phyloP scores from a whole-genome alignment of 2,797 vertebrate genomes.

The Eulemur coronatus region DNA sequence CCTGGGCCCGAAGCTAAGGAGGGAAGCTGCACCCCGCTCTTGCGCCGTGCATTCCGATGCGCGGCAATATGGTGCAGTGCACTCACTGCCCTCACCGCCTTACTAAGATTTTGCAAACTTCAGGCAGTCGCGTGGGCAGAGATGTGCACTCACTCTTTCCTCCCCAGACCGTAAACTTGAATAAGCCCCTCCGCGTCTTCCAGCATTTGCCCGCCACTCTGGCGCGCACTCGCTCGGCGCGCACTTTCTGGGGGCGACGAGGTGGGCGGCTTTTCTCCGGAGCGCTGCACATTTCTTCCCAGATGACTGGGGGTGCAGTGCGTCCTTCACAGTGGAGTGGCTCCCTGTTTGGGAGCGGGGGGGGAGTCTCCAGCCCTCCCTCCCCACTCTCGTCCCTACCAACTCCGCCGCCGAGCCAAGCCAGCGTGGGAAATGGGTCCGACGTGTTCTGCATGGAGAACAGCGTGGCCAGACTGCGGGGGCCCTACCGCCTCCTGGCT shows the following conservation, averaged over 20 bases:
- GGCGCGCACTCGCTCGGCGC: neutral
- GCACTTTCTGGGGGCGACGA: neutral
- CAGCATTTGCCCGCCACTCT: neutral
- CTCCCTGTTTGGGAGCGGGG: slow-evolving; percentile 75
- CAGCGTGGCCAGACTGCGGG: slow-evolving; percentile 8
- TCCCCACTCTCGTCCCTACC: slow-evolving; percentile 37
- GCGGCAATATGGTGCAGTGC: slow-evolving; percentile 72
- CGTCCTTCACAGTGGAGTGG: slow-evolving; percentile 86
- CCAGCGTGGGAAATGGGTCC: slow-evolving; percentile 86
- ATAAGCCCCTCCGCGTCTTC: slow-evolving; percentile 16
- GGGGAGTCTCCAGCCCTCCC: slow-evolving; percentile 73
- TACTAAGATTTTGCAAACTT: slow-evolving; percentile 71
- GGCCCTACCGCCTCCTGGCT: neutral
- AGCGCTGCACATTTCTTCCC: slow-evolving; percentile 35
- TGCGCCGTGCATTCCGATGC: slow-evolving; percentile 61
- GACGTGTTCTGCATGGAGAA: slow-evolving; percentile 84
- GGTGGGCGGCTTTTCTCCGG: neutral
- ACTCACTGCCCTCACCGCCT: neutral
- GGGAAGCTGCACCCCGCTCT: slow-evolving; percentile 27
- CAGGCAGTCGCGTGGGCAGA: slow-evolving; percentile 59
- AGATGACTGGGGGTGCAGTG: slow-evolving; percentile 62
- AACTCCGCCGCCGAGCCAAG: slow-evolving; percentile 64
- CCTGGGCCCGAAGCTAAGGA: slow-evolving; percentile 16
- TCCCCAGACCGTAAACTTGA: slow-evolving; percentile 74
- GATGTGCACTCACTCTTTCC: neutral